Evolutionary conservation across 35 echinoderm and acorn worm species (phyloP), one percentile per base, ranked within the genome.

Genomic region (Heliocidaris erythrogramma): DNA sequence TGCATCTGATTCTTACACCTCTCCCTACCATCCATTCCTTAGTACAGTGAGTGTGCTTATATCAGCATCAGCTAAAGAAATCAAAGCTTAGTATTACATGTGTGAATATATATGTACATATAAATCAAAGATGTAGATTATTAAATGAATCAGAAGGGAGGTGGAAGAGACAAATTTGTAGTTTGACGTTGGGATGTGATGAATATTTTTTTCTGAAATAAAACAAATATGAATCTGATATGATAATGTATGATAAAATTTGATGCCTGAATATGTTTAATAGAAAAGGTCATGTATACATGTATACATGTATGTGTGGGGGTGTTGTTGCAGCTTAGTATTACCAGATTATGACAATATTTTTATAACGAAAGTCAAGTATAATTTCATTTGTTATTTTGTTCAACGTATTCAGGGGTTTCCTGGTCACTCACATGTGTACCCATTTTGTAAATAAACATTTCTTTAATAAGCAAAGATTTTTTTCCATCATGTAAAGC

Each of bases 271-370:
- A 60, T 60, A 18, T 60, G 59, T 60, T 12, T 14, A 78, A 18
- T 78, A 78, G 65, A 21, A 78, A 7, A 27, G 65, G 18, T 21
- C 65, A 78, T 78, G 65, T 78, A 7, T n/a, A n/a, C n/a, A n/a
- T n/a, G n/a, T n/a, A 42, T 78, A n/a, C 61, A 27, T 78, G 21
- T 0, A 78, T 78, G 65, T 8, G 65, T n/a, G 18, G 17, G 27
- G 27, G 21, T 27, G 21, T 78, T 78, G 4, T 78, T 5, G 21
- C 24, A 78, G 27, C 18, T 78, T 56, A n/a, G 21, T 78, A 78
- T 21, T 78, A n/a, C 35, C 65, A 78, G 65, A 78, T 78, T 78
- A 78, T 78, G 65, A 78, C 65, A n/a, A 78, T 78, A 78, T 78
- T 78, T 78, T 78, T 78, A 21, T 27, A 24, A n/a, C 27, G 65